Evolutionary conservation across 2,888 invertebrate species (phyloP).

Genomic region (Eristalinus aeneus): DNA sequence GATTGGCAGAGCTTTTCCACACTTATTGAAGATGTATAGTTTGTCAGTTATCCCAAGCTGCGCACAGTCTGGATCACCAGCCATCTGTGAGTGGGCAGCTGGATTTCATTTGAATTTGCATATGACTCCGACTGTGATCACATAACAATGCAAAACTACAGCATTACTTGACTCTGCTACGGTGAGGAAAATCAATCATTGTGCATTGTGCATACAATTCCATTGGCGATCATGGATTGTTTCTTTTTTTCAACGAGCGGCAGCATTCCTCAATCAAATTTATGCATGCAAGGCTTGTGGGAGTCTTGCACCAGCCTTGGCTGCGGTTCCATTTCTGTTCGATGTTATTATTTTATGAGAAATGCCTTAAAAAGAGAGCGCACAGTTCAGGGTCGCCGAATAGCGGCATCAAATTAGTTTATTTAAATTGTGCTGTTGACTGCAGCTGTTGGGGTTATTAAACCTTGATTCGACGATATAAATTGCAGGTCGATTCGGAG

Average conservation of each 20-base stretch:
- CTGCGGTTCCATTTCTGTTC: not conserved
- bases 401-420: not conserved
- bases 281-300: not conserved
- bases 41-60: not conserved
- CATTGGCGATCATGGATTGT: not conserved
- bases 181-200: not conserved
- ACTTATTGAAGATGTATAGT: not conserved
- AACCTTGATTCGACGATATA: not conserved
- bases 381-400: not conserved
- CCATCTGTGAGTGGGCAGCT: conserved; percentile 2
- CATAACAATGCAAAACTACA: conserved; percentile 16
- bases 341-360: not conserved
- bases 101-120: conserved; percentile 26
- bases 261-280: conserved; percentile 28
- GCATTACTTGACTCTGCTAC: not conserved
- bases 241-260: not conserved
- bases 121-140: conserved; percentile 5
- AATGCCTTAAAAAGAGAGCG: not conserved
- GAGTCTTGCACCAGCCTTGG: not conserved
- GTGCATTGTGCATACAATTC: conserved; percentile 16
- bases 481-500: not conserved
- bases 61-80: not conserved
- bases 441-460: not conserved
- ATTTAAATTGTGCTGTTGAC: not conserved
- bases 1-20: not conserved